Evolutionary conservation across 2,113 vertebrate genomes (phyloP).

Genomic region (Carassius carassius): DNA sequence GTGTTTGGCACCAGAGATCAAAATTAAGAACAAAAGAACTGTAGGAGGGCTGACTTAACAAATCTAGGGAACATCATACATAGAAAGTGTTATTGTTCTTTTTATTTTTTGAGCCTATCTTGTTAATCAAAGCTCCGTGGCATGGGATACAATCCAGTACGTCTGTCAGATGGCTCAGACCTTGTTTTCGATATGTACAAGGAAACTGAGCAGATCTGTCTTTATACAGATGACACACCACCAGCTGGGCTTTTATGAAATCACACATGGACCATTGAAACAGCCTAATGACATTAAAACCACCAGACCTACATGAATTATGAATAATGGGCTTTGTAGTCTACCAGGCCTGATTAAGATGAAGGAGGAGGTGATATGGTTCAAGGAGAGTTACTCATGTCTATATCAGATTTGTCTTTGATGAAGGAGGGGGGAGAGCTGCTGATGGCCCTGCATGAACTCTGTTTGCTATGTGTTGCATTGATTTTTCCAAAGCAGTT

Average conservation of each 20-base stretch:
- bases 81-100: constrained; percentile 7
- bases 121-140: constrained; percentile 15
- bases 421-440: constrained; percentile 5
- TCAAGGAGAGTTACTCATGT: constrained; percentile 49
- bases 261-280: constrained; percentile 46
- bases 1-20: neutral
- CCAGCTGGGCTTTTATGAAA: constrained; percentile 54
- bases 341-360: constrained; percentile 53
- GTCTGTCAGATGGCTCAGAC: constrained; percentile 23
- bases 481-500: constrained; percentile 36
- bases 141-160: constrained; percentile 2
- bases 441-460: constrained; percentile 15
- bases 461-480: constrained; percentile 16
- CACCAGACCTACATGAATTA: constrained; percentile 59
- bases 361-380: constrained; percentile 48
- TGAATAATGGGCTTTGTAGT: constrained; percentile 59
- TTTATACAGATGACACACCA: constrained; percentile 48
- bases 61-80: neutral
- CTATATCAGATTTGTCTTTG: constrained; percentile 53
- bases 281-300: constrained; percentile 57
- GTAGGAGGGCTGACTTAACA: neutral
- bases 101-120: neutral
- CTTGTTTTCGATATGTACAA: constrained; percentile 18
- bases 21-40: constrained; percentile 1
- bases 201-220: constrained; percentile 41